Conservation (phyloP, 2,113 vertebrate genomes). For the Tyto alba region DNA sequence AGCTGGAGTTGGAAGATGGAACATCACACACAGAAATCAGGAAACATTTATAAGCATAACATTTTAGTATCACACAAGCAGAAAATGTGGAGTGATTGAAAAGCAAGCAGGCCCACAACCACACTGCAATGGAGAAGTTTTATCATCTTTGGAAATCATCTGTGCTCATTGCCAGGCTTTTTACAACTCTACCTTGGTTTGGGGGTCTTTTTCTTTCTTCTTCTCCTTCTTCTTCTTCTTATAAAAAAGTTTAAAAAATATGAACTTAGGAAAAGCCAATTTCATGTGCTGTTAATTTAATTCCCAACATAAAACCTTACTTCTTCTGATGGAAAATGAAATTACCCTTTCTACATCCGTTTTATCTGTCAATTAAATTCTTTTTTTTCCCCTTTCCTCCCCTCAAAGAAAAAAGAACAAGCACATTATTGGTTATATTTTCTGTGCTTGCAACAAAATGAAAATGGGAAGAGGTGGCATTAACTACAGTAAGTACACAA, state of each 20-base stretch:
- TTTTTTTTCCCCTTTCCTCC: conserved; percentile 10
- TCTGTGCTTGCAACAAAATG: conserved; percentile 49
- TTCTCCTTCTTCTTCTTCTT: conserved; percentile 17
- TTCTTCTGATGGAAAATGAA: conserved; percentile 77
- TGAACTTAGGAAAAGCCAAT: conserved; percentile 77
- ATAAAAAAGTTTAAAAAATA: conserved; percentile 60
- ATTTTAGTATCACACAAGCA: not conserved
- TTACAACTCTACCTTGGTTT: conserved; percentile 60
- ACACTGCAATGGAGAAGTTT: not conserved
- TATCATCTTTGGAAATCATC: conserved; percentile 31
- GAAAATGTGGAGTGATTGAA: not conserved
- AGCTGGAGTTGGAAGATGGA: not conserved
- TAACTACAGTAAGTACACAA: conserved; percentile 44
- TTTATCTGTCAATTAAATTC: conserved; percentile 75
- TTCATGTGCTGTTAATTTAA: conserved; percentile 82
- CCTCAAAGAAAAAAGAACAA: conserved; percentile 45
- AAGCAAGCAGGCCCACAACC: not conserved
- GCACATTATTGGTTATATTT: conserved; percentile 64
- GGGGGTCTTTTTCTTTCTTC: conserved; percentile 13
- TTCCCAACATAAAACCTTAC: conserved; percentile 74
- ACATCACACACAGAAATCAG: not conserved
- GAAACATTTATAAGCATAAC: conserved; percentile 13
- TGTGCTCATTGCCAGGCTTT: conserved; percentile 27
- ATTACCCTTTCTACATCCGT: conserved; percentile 72
- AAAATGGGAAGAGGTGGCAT: conserved; percentile 52